phyloP scores from a whole-genome alignment of 1,140 invertebrate species.

The Neuroterus valhalla region DNA sequence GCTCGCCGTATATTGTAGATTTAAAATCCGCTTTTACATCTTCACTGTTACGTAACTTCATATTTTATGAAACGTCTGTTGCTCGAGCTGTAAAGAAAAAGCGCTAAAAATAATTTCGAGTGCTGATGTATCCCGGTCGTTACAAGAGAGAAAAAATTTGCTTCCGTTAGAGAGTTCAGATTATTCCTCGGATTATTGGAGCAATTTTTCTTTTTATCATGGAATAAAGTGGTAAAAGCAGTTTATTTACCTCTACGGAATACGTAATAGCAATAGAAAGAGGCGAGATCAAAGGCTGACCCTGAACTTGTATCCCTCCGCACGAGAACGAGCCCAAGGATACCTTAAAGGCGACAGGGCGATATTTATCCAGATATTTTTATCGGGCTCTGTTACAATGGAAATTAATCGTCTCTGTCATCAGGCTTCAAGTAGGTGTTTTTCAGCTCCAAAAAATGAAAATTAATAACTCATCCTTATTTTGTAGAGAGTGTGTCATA shows the following conservation, averaged over 20 bases:
- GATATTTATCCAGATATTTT: conserved; percentile 37
- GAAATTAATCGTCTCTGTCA: too few species aligned
- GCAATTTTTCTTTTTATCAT: too few species aligned
- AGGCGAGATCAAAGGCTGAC: conserved; percentile 59
- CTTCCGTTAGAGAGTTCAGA: too few species aligned
- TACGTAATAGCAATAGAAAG: conserved; percentile 45
- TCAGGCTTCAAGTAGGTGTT: too few species aligned
- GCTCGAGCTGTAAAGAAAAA: conserved; percentile 16
- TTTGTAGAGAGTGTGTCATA: too few species aligned
- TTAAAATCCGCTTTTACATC: conserved; percentile 12
- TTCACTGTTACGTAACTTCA: conserved; percentile 3
- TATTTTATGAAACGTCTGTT: conserved; percentile 17
- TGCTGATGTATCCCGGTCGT: too few species aligned
- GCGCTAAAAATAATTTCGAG: background rate
- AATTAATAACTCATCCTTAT: too few species aligned
- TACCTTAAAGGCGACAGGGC: conserved; percentile 66
- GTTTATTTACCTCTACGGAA: conserved; percentile 25
- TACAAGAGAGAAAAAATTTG: conserved; percentile 29
- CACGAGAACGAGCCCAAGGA: conserved; percentile 50
- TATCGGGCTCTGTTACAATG: background rate
- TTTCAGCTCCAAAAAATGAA: too few species aligned
- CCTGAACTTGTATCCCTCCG: conserved; percentile 57
- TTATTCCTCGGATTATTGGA: too few species aligned
- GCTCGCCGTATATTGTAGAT: conserved; percentile 4
- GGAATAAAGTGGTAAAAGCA: too few species aligned